Percentiles rank a stretch among this genome's conserved stretches.
Conservation (phyloP, 1,140 invertebrate genomes). For the Metopolophium dirhodum region DNA sequence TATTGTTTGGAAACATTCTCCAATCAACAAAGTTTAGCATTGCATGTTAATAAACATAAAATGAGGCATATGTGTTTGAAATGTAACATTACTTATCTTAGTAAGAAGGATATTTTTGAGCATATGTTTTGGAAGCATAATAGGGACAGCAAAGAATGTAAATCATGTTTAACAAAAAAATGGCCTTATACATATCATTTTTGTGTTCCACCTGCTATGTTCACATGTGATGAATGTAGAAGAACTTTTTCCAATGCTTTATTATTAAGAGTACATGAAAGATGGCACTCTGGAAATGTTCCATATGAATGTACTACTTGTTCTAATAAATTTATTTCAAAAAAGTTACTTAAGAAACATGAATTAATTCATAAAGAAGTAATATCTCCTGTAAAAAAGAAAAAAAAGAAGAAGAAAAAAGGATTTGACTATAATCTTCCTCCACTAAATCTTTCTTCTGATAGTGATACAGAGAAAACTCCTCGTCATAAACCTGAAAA, state of each 20-base stretch:
- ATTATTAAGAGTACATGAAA: slow-evolving; percentile 81
- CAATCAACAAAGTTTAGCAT: slow-evolving; percentile 78
- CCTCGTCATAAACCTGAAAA: slow-evolving; percentile 48
- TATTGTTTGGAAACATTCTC: slow-evolving; percentile 81
- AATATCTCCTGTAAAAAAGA: slow-evolving; percentile 46
- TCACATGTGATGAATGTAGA: slow-evolving; percentile 81
- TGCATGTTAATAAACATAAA: slow-evolving; percentile 89
- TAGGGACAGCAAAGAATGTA: slow-evolving; percentile 83
- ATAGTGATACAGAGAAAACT: slow-evolving; percentile 68
- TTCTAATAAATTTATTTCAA: slow-evolving; percentile 79
- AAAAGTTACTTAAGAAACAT: slow-evolving; percentile 78
- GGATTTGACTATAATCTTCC: slow-evolving; percentile 71
- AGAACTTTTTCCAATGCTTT: slow-evolving; percentile 76
- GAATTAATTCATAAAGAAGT: slow-evolving; percentile 44
- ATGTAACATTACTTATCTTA: slow-evolving; percentile 82
- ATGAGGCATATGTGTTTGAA: slow-evolving; percentile 83
- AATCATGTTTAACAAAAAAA: slow-evolving; percentile 84
- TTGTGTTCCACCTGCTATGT: slow-evolving; percentile 78
- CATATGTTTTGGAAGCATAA: slow-evolving; percentile 91
- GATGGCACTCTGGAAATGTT: slow-evolving; percentile 74
- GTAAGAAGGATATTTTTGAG: slow-evolving; percentile 84
- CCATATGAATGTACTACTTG: slow-evolving; percentile 78
- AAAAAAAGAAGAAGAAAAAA: slow-evolving; percentile 60
- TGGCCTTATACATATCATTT: slow-evolving; percentile 91
- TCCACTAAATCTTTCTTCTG: slow-evolving; percentile 78